Evolutionary conservation across 2,797 vertebrate genomes (phyloP).

Genomic region (Artibeus lituratus): DNA sequence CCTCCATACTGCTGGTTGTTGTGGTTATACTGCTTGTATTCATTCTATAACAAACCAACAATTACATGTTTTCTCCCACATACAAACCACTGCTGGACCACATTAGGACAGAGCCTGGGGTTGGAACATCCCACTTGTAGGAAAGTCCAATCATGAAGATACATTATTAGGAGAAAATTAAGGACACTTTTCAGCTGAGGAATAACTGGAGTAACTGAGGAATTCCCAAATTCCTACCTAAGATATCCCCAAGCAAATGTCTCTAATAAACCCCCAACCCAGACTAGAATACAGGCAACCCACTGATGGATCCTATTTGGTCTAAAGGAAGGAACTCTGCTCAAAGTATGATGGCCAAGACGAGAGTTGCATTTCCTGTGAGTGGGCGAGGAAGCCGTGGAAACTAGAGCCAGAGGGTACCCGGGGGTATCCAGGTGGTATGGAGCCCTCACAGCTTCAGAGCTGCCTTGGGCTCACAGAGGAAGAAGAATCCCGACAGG

Average conservation of each 20-base stretch:
- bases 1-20: neutral
- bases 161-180: neutral
- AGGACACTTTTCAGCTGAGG: neutral
- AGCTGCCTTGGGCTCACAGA: conserved; percentile 84
- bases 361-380: conserved; percentile 62
- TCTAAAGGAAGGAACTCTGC: neutral
- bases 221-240: neutral
- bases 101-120: neutral
- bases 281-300: neutral
- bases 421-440: conserved; percentile 85
- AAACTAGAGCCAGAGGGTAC: conserved; percentile 34
- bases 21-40: no score
- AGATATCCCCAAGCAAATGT: neutral
- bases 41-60: neutral
- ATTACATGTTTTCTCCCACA: neutral
- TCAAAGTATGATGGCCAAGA: neutral
- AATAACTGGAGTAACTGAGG: neutral
- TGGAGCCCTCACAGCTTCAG: conserved; percentile 62
- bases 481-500: conserved; percentile 64
- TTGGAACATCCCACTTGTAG: neutral
- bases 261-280: neutral
- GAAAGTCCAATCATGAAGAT: neutral
- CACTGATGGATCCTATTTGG: neutral
- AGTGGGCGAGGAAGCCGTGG: conserved; percentile 50
- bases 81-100: neutral